Conservation (phyloP, 2,113 vertebrate genomes). For the Pionites leucogaster region DNA sequence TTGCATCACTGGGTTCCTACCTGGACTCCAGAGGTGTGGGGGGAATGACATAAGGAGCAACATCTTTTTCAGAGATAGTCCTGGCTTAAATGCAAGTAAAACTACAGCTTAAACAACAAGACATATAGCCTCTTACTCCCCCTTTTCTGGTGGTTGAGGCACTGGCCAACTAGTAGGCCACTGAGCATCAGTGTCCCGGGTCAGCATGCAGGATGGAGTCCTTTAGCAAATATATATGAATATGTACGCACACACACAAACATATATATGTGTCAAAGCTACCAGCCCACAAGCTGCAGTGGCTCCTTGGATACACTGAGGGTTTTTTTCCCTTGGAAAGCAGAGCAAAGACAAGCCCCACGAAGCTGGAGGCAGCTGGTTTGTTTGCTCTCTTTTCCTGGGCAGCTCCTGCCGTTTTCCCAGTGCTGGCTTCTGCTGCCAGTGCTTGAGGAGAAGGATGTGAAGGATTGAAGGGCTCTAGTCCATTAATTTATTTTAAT, state of each 20-base stretch:
- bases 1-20: neutral
- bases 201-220: neutral
- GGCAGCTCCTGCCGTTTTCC: neutral
- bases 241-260: neutral
- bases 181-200: neutral
- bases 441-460: neutral
- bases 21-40: neutral
- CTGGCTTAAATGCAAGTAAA: neutral
- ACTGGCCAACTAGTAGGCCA: accelerated
- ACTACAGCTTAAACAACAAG: neutral
- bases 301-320: neutral
- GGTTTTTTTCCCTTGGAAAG: neutral
- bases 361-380: neutral
- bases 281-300: neutral
- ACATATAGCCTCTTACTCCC: accelerated
- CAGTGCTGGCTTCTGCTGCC: neutral
- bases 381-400: neutral
- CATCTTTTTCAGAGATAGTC: neutral
- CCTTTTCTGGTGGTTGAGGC: neutral
- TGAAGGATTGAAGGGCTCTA: neutral
- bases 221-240: neutral
- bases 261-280: neutral
- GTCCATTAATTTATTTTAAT: conserved; percentile 24
- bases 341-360: neutral
- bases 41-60: neutral